These are phyloP conservation scores for Drosophila mauritiana DNA, from an alignment of 1,140 invertebrate genomes.

Conservation along the genomic window DNA sequence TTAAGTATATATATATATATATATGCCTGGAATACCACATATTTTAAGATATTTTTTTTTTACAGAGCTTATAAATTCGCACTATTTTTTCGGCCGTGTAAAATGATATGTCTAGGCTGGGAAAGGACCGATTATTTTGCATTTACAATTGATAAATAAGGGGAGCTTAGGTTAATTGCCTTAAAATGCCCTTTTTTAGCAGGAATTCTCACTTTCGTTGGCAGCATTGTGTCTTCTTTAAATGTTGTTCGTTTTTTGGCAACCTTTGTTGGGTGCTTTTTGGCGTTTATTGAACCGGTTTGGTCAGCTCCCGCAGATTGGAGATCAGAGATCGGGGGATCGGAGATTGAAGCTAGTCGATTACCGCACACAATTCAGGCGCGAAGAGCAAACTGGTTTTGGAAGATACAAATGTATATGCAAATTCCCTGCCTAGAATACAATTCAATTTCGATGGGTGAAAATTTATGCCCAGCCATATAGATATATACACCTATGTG, in stretches of 20 bases:
- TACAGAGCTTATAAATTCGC: no score
- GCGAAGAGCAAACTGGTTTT: slow-evolving; percentile 44
- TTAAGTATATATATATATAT: no score
- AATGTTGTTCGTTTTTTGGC: slow-evolving; percentile 31
- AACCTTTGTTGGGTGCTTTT: slow-evolving; percentile 63
- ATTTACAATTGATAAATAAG: slow-evolving; percentile 68
- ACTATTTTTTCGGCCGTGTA: background rate
- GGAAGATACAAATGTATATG: slow-evolving; percentile 48
- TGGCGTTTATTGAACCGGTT: slow-evolving; percentile 72
- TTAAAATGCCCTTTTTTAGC: slow-evolving; percentile 41
- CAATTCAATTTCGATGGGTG: slow-evolving; percentile 55
- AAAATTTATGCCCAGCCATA: slow-evolving; percentile 42
- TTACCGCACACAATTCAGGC: slow-evolving; percentile 39
- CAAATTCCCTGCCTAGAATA: slow-evolving; percentile 62
- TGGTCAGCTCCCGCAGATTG: slow-evolving; percentile 60
- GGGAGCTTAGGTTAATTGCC: slow-evolving; percentile 53
- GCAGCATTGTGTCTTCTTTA: slow-evolving; percentile 36
- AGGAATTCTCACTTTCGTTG: slow-evolving; percentile 56
- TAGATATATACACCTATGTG: slow-evolving; percentile 1
- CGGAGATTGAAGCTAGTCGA: slow-evolving; percentile 42
- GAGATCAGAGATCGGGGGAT: slow-evolving; percentile 19
- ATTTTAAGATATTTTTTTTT: no score
- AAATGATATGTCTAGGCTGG: slow-evolving; percentile 26
- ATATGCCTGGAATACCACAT: no score
- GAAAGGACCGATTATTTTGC: slow-evolving; percentile 57